Evolutionary conservation across 2,888 invertebrate genomes (phyloP), one percentile per base, ranked within the genome.

Genomic region (Cryptops parisi): DNA sequence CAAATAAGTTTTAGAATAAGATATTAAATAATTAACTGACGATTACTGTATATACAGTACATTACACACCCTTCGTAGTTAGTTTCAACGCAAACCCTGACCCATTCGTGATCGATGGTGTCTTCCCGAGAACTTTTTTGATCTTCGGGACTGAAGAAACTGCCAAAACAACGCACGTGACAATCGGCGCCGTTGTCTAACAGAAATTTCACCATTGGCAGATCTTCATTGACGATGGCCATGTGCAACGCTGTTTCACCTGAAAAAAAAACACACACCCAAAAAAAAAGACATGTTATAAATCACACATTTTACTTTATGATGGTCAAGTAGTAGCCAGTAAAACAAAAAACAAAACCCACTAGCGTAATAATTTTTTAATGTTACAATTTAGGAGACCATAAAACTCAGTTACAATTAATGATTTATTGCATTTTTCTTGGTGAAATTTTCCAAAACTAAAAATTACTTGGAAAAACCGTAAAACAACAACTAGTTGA

Each of bases 211-310:
- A 96, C 96, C 90, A 96, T 91, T 0, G 89, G 82, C 0, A 93
- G 91, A 67, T 98, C 97, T 67, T 98, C 97, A 70, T 97, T 98
- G 1, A 96, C 94, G 60, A 97, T 94, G 2, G 96, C 94, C 68
- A 97, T 91, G 66, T 98, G 98, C 1, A 98, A 75, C 0, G 89
- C 88, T 65, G 84, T 91, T 68, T 96, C 96, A 1, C 94, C 73
- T 88, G 52, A 19, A 50, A 50, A 25, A 33, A 33, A 33, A 33
- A n/a, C n/a, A n/a, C n/a, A n/a, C n/a, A n/a, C n/a, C n/a, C n/a
- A n/a, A n/a, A n/a, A n/a, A n/a, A n/a, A n/a, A n/a, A n/a, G n/a
- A n/a, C n/a, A n/a, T n/a, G n/a, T n/a, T n/a, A n/a, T n/a, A n/a
- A n/a, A n/a, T n/a, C n/a, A n/a, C n/a, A n/a, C n/a, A n/a, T n/a